Base-by-base conservation (phyloP, 2,113 vertebrate species). In the Lamprotornis superbus region DNA sequence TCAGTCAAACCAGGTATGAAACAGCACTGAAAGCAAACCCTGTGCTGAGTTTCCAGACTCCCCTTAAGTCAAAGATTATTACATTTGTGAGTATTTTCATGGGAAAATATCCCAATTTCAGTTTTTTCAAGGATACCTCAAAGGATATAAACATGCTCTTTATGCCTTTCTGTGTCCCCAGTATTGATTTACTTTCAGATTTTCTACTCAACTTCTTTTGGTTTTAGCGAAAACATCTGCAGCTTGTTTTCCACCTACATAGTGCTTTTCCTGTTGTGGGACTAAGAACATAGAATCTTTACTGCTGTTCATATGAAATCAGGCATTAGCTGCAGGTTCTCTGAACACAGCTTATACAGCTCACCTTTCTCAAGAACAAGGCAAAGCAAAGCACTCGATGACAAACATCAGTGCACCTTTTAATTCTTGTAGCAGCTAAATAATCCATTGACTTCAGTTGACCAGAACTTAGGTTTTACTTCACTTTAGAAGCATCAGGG, bases 1-100 rank as follows among this genome's bases (percentile, higher is more conserved):
- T 91, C 64, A 0, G 21, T 98, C 78, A 97, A 98, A 94, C 96
- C 97, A 96, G 98, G 98, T 98, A 87, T 15, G 91, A 53, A 78
- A 53, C 44, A 78, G 39, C 30, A 25, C 59, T 56, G 49, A 55
- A 78, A 50, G 37, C 37, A 89, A 82, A 57, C 4, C 15, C 25
- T 27, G 28, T n/a, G 27, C 40, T 21, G 28, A 49, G n/a, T 39
- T 86, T 50, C 39, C 44, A 65, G 25, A 21, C n/a, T 65, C n/a
- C 28, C 6, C 59, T 77, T 74, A 74, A 27, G 28, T 69, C 42
- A 78, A 53, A 83, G 21, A 57, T 30, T 14, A 23, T 56, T 27
- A 44, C 6, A 35, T 24, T 21, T 0, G 0, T 59, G 33, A 90
- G 11, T 27, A n/a, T n/a, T 47, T 40, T 31, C 56, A 70, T 12